phyloP scores from a whole-genome alignment of 2,113 vertebrate genomes.

The Sapayoa aenigma region DNA sequence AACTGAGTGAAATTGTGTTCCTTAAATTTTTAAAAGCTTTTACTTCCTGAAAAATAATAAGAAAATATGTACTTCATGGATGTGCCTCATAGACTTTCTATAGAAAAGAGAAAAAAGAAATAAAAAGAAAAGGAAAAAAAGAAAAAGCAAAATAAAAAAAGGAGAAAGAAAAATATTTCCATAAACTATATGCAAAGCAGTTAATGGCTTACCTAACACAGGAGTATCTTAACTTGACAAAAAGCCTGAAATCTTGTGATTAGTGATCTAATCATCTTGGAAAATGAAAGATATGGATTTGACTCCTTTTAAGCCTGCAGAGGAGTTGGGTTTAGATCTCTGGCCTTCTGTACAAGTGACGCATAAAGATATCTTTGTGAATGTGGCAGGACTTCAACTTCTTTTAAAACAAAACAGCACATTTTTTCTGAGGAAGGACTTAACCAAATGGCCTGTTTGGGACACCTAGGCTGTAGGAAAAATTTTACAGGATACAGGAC shows the following conservation, averaged over 20 bases:
- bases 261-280: not conserved
- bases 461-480: too few relatives aligned
- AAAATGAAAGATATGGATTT: not conserved
- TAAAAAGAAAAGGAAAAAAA: rapidly evolving
- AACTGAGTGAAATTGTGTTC: not conserved
- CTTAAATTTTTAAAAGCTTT: not conserved
- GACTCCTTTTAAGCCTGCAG: not conserved
- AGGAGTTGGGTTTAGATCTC: not conserved
- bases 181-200: not conserved
- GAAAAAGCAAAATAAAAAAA: not conserved
- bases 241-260: not conserved
- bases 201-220: not conserved
- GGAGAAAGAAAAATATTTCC: not conserved
- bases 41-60: not conserved
- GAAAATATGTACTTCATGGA: not conserved
- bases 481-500: too few relatives aligned
- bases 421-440: not conserved
- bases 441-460: not conserved
- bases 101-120: not conserved
- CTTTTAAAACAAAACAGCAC: not conserved
- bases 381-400: not conserved
- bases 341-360: not conserved
- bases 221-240: not conserved
- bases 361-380: not conserved
- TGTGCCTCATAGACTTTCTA: not conserved